These are phyloP conservation scores for Nanorana parkeri DNA, from an alignment of 2,113 vertebrate species.

Conservation along the genomic window DNA sequence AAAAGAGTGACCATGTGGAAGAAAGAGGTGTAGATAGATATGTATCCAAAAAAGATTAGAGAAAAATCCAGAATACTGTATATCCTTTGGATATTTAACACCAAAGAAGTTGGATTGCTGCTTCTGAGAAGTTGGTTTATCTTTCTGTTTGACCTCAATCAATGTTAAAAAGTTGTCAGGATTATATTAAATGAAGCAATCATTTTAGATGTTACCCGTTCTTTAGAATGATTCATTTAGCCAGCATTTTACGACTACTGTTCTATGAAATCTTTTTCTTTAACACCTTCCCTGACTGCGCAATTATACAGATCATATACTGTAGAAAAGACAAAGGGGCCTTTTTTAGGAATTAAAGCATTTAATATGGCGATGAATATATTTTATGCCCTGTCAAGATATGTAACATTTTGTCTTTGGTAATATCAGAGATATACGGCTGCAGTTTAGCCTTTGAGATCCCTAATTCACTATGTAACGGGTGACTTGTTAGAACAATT, in stretches of 20 bases:
- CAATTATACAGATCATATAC: conserved; percentile 56
- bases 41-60: background rate
- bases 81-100: background rate
- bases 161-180: conserved; percentile 55
- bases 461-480: conserved; percentile 40
- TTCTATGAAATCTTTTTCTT: conserved; percentile 45
- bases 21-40: background rate
- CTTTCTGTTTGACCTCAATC: conserved; percentile 49
- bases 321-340: conserved; percentile 30
- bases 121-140: conserved; percentile 30
- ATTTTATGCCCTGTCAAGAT: conserved; percentile 58
- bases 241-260: conserved; percentile 42
- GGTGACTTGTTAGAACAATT: conserved; percentile 47
- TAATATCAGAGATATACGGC: conserved; percentile 55
- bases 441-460: conserved; percentile 52
- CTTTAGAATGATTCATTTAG: conserved; percentile 53
- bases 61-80: conserved; percentile 1
- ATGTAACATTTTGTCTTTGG: conserved; percentile 53
- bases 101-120: background rate
- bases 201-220: conserved; percentile 49
- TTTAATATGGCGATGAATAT: conserved; percentile 55
- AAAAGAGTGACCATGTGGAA: background rate
- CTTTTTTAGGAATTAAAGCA: conserved; percentile 50
- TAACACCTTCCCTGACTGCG: conserved; percentile 27
- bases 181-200: conserved; percentile 49